Conservation (phyloP, 1,140 invertebrate genomes). For the Nephotettix cincticeps region DNA sequence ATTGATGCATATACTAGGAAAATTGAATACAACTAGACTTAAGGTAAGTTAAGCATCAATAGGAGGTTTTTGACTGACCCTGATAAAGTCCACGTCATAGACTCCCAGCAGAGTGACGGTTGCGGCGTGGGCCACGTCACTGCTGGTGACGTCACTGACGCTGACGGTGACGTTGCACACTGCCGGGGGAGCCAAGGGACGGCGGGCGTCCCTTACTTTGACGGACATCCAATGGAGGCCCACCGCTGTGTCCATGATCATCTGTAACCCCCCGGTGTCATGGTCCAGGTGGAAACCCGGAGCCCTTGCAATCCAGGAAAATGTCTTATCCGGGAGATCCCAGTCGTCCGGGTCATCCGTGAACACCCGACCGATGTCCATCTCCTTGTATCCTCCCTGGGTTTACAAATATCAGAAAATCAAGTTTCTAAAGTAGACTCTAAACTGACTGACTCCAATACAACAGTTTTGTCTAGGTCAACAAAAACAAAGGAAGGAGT, state of each 20-base stretch:
- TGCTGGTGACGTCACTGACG: slow-evolving; percentile 59
- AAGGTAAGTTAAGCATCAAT: no score
- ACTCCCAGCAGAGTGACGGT: no score
- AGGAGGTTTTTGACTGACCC: no score
- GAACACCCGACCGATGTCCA: slow-evolving; percentile 91
- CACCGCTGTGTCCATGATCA: slow-evolving; percentile 85
- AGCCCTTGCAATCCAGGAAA: slow-evolving; percentile 84
- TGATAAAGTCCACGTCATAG: no score
- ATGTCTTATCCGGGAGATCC: slow-evolving; percentile 95
- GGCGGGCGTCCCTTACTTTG: slow-evolving; percentile 85
- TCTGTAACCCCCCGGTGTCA: slow-evolving; percentile 91
- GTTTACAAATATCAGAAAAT: slow-evolving; percentile 36
- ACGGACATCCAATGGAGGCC: slow-evolving; percentile 83
- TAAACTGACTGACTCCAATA: no score
- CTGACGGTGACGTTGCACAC: slow-evolving; percentile 76
- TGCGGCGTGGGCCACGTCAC: no score
- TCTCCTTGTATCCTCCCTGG: slow-evolving; percentile 84
- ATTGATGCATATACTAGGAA: no score
- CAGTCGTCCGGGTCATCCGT: slow-evolving; percentile 96
- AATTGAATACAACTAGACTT: slow-evolving; percentile 45
- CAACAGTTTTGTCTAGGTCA: no score
- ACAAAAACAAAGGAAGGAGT: no score
- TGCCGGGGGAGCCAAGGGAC: slow-evolving; percentile 84
- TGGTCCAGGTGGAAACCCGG: slow-evolving; percentile 82
- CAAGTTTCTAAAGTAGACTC: no score